These are phyloP conservation scores for Volucella inflata DNA, from an alignment of 2,888 invertebrate species.

Conservation along the genomic window DNA sequence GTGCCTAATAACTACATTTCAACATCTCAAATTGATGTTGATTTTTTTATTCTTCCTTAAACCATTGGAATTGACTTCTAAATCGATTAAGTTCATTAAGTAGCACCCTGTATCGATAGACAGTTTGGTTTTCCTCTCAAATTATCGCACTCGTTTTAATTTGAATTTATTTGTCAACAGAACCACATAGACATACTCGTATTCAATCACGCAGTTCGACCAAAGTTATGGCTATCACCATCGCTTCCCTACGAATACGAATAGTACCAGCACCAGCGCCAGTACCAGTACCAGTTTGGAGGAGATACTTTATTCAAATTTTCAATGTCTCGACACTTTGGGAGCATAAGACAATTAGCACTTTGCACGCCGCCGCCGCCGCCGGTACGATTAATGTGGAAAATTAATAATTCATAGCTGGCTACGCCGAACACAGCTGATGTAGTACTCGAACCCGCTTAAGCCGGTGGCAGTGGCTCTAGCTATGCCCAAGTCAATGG, in stretches of 20 bases:
- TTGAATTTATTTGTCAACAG: not conserved
- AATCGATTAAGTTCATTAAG: no score
- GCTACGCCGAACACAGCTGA: slow-evolving; percentile 64
- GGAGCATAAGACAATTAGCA: slow-evolving; percentile 76
- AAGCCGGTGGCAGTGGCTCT: slow-evolving; percentile 16
- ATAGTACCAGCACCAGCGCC: slow-evolving; percentile 45
- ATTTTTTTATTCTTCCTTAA: no score
- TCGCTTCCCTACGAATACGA: not conserved
- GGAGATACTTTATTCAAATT: slow-evolving; percentile 70
- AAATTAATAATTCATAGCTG: slow-evolving; percentile 77
- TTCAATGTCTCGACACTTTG: slow-evolving; percentile 70
- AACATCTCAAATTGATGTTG: no score
- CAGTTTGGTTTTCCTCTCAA: not conserved
- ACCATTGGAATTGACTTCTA: no score
- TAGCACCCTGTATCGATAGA: no score
- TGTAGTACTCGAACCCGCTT: slow-evolving; percentile 50
- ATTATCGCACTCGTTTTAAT: not conserved
- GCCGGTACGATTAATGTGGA: slow-evolving; percentile 25
- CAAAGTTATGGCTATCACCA: not conserved
- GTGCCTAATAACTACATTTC: no score
- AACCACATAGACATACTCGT: slow-evolving; percentile 12
- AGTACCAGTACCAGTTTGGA: slow-evolving; percentile 39
- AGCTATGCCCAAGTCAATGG: not conserved
- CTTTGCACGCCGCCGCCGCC: slow-evolving; percentile 54
- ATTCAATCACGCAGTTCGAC: slow-evolving; percentile 16